phyloP scores from a whole-genome alignment of 2,113 vertebrate species.

The Pelmatolapia mariae region DNA sequence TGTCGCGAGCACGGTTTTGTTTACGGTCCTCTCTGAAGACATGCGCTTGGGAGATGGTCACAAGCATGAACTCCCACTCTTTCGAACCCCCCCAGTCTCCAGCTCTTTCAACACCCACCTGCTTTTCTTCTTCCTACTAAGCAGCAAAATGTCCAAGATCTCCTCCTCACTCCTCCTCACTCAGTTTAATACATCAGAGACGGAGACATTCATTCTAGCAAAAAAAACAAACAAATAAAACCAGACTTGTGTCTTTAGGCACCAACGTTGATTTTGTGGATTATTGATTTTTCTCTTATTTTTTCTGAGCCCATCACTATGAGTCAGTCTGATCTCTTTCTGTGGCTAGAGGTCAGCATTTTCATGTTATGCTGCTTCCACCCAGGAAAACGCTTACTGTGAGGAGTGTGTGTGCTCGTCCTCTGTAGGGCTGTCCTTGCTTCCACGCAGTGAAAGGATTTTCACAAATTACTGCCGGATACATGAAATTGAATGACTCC shows the following conservation, averaged over 20 bases:
- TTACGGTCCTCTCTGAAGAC: slow-evolving; percentile 9
- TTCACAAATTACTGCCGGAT: not conserved
- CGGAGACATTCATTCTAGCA: not conserved
- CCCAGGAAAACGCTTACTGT: not conserved
- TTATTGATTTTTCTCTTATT: slow-evolving; percentile 15
- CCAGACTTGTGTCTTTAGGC: not conserved
- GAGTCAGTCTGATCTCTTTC: slow-evolving; percentile 33
- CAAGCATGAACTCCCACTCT: slow-evolving; percentile 28
- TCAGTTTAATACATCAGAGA: not conserved
- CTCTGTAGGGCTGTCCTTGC: not conserved
- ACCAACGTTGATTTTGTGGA: not conserved
- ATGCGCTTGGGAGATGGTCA: slow-evolving; percentile 7
- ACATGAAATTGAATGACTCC: not conserved
- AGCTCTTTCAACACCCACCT: slow-evolving; percentile 15
- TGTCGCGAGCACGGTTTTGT: not conserved
- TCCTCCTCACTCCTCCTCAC: not conserved
- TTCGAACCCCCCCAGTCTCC: not conserved
- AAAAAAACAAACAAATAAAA: not conserved
- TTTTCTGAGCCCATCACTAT: not conserved
- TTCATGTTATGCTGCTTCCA: slow-evolving; percentile 12
- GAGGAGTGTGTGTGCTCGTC: not conserved
- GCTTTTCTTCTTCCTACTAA: not conserved
- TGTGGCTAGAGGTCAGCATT: slow-evolving; percentile 35
- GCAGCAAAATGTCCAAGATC: not conserved
- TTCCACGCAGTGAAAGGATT: not conserved